These are phyloP conservation scores for Chrysolina haemoptera DNA, from an alignment of 2,888 invertebrate genomes.

Conservation along the genomic window DNA sequence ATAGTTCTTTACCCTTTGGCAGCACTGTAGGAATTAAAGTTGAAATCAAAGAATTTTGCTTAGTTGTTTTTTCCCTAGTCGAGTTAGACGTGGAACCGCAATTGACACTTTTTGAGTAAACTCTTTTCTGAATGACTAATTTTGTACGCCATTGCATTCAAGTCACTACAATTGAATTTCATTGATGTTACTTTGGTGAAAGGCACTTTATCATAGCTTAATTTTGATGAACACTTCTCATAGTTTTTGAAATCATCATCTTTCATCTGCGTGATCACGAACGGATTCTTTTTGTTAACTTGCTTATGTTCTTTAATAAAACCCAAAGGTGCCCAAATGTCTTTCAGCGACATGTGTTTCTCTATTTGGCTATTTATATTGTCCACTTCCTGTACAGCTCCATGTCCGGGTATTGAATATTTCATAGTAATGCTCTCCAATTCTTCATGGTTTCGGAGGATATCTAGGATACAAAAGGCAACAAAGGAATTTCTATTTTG, in stretches of 20 bases:
- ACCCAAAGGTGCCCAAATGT: conserved; percentile 29
- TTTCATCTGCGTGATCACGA: background rate
- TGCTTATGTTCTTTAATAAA: background rate
- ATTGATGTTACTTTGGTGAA: background rate
- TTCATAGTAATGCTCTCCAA: conserved; percentile 13
- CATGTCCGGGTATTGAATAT: conserved; percentile 51
- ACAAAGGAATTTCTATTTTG: conserved; percentile 22
- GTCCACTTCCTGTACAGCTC: conserved; percentile 54
- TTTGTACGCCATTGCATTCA: background rate
- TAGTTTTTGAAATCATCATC: conserved; percentile 10
- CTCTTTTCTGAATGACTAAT: background rate
- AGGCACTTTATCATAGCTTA: background rate
- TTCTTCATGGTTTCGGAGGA: conserved; percentile 40
- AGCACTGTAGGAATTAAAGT: background rate
- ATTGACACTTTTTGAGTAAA: background rate
- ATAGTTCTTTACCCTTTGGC: too few species aligned
- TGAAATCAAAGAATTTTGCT: background rate
- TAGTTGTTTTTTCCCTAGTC: background rate
- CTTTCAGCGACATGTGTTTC: conserved; percentile 36
- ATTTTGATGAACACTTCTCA: background rate
- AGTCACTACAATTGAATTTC: background rate
- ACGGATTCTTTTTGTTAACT: background rate
- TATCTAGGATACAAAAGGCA: conserved; percentile 24
- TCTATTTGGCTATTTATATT: conserved; percentile 50
- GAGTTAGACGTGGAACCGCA: background rate